A percentile compares a stretch with the other conserved stretches of the same genome.
Conservation (phyloP, 2,888 invertebrate genomes). For the Melangyna quadrimaculata region DNA sequence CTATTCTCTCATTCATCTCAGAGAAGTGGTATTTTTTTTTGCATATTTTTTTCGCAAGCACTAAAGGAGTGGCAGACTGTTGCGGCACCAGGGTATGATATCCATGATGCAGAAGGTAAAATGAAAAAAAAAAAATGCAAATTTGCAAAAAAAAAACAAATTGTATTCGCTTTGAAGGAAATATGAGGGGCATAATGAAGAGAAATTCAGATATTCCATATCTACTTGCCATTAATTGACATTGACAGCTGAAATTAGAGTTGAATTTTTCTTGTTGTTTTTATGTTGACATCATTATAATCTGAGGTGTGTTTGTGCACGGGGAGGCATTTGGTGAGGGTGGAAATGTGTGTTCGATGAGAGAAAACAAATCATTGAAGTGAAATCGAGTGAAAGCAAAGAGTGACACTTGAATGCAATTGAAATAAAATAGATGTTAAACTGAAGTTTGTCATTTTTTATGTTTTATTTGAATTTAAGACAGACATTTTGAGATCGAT, state of each 20-base stretch:
- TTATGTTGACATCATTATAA: background rate
- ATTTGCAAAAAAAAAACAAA: conserved; percentile 42
- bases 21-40: background rate
- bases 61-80: conserved; percentile 63
- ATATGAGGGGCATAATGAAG: conserved; percentile 52
- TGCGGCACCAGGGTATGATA: conserved; percentile 32
- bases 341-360: background rate
- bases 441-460: background rate
- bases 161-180: conserved; percentile 35
- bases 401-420: conserved; percentile 9
- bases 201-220: conserved; percentile 45
- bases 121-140: conserved; percentile 42
- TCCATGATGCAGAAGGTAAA: conserved; percentile 21
- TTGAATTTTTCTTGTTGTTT: background rate
- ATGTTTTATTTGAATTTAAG: background rate
- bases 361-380: background rate
- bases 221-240: conserved; percentile 60
- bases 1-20: conserved; percentile 53
- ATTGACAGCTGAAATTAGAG: conserved; percentile 58
- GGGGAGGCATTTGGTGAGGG: background rate
- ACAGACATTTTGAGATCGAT: too few species aligned
- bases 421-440: background rate
- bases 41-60: background rate
- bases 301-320: background rate
- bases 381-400: background rate